Evolutionary conservation across 1,140 invertebrate species (phyloP).

Genomic region (Delia radicum): DNA sequence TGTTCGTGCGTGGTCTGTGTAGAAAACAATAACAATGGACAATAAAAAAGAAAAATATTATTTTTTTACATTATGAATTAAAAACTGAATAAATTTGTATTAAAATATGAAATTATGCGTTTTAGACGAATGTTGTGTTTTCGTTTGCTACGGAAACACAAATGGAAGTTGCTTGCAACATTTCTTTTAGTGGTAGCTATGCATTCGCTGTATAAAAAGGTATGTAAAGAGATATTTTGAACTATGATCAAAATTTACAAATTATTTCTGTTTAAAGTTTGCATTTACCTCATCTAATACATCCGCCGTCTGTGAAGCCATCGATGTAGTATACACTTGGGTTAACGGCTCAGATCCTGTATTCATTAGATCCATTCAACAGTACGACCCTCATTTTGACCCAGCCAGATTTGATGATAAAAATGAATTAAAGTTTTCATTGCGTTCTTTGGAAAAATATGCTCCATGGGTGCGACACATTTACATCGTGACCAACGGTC

Average conservation of each 20-base stretch:
- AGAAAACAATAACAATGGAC: too few species aligned
- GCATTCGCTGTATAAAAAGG: background rate
- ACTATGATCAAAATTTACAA: background rate
- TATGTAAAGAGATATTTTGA: background rate
- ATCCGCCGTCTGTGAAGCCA: conserved; percentile 52
- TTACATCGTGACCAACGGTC: conserved; percentile 83
- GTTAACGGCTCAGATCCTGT: conserved; percentile 79
- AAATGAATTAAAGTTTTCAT: conserved; percentile 76
- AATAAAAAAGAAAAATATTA: too few species aligned
- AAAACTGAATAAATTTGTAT: too few species aligned
- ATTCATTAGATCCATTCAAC: conserved; percentile 58
- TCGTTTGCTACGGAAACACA: background rate
- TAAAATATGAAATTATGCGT: background rate
- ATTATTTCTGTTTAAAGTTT: background rate
- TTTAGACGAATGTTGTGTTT: background rate
- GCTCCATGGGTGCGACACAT: conserved; percentile 83
- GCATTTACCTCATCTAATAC: background rate
- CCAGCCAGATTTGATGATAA: conserved; percentile 67
- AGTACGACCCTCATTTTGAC: conserved; percentile 56
- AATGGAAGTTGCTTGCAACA: background rate
- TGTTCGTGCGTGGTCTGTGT: too few species aligned
- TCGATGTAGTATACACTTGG: conserved; percentile 87
- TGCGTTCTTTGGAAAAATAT: conserved; percentile 67
- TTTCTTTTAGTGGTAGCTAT: background rate
- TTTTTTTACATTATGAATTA: too few species aligned